Evolutionary conservation across 2,113 vertebrate genomes (phyloP).

Genomic region (Pan troglodytes): NHGRI_mPanTro3-v2.1_pri NC_086015.1:194030501-194031000

Average conservation of each 20-base stretch:
- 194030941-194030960: not conserved
- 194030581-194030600: not conserved
- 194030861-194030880: not conserved
- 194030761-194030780: not conserved
- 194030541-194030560: not conserved
- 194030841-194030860: not conserved
- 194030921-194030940: not conserved
- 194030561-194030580: not conserved
- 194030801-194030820: not conserved
- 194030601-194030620: not conserved
- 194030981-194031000: not conserved
- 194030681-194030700: not conserved
- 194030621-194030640: not conserved
- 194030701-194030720: not conserved
- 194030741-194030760: not conserved
- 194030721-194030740: not conserved
- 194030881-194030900: not conserved
- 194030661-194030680: not conserved
- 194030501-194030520: not conserved
- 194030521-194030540: not conserved
- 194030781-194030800: not conserved
- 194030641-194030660: not conserved
- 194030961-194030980: not conserved
- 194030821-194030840: not conserved
- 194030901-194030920: not conserved